Conservation (phyloP, 2,888 invertebrate species). For the Colostygia pectinataria region DNA sequence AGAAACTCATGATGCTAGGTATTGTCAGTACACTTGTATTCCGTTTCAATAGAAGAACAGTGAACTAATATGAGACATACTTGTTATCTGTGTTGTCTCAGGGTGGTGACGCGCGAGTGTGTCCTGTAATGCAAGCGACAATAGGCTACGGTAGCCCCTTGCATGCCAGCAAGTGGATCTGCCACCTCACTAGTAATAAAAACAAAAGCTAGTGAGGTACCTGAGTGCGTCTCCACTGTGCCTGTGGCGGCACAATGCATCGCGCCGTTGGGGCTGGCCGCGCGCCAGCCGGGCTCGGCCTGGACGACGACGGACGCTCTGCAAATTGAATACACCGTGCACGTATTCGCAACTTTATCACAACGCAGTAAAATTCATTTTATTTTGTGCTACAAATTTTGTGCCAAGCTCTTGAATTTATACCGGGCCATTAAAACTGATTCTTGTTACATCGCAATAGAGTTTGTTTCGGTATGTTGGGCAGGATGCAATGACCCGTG, state of each 20-base stretch:
- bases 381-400: background rate
- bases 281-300: slow-evolving; percentile 7
- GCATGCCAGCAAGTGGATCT: too few species aligned
- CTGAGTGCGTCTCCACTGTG: background rate
- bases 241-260: background rate
- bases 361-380: slow-evolving; percentile 11
- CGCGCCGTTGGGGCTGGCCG: slow-evolving; percentile 1
- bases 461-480: background rate
- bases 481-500: slow-evolving; percentile 10
- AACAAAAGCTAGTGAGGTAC: too few species aligned
- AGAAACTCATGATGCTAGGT: too few species aligned
- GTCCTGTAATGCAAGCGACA: too few species aligned
- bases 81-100: too few species aligned
- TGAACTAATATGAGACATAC: too few species aligned
- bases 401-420: background rate
- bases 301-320: background rate
- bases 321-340: slow-evolving; percentile 18
- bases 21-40: too few species aligned
- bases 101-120: too few species aligned
- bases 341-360: slow-evolving; percentile 8
- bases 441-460: background rate
- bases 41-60: too few species aligned
- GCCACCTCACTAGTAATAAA: too few species aligned
- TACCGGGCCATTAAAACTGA: background rate
- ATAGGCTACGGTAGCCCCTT: too few species aligned